phyloP scores from a whole-genome alignment of 2,113 vertebrate species.

The Micronycteris hirsuta region DNA sequence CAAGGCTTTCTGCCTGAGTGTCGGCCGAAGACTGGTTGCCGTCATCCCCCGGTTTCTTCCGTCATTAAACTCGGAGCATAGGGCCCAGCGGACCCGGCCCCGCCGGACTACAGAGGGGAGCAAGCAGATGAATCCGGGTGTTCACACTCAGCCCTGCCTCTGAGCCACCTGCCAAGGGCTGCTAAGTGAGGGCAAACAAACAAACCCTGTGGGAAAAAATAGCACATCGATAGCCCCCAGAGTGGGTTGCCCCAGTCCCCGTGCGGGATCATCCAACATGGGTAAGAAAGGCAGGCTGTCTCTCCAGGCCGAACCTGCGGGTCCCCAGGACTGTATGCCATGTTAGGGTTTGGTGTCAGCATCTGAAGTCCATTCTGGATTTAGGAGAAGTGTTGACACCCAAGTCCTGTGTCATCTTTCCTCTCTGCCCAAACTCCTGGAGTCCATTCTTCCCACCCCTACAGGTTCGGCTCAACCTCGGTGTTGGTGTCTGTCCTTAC shows the following conservation, averaged over 20 bases:
- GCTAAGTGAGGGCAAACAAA: not conserved
- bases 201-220: not conserved
- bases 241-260: not conserved
- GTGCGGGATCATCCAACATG: not conserved
- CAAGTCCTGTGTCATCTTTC: not conserved
- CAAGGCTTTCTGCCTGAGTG: not conserved
- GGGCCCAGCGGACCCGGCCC: not conserved
- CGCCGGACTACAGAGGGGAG: not conserved
- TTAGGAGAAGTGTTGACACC: not conserved
- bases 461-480: not conserved
- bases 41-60: not conserved
- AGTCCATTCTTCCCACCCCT: not conserved
- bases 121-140: not conserved
- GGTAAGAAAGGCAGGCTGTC: not conserved
- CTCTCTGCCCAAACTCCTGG: not conserved
- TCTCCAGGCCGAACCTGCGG: not conserved
- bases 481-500: not conserved
- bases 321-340: not conserved
- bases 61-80: not conserved
- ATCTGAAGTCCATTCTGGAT: not conserved
- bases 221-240: no score
- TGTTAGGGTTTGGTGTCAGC: not conserved
- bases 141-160: not conserved
- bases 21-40: not conserved
- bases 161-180: not conserved